A percentile compares a stretch with the other conserved stretches of the same genome.
These are phyloP conservation scores for Thalassarche chlororhynchos DNA, from an alignment of 2,113 vertebrate genomes.

Conservation along the genomic window DNA sequence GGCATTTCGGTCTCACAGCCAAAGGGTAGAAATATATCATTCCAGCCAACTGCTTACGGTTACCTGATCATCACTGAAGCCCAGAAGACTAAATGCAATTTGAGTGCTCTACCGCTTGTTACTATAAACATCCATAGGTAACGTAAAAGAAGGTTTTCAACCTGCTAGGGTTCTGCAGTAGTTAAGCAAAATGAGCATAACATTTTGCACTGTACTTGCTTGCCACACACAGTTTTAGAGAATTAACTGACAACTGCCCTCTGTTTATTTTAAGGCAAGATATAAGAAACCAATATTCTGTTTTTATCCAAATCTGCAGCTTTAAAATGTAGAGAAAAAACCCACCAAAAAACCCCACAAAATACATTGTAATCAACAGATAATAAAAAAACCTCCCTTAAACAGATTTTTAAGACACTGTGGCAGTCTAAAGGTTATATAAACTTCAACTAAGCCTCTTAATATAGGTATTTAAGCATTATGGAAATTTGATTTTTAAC, in stretches of 20 bases:
- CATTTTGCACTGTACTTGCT: not conserved
- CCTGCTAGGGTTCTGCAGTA: not conserved
- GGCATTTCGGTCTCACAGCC: not conserved
- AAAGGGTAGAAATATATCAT: not conserved
- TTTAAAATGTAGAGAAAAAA: not conserved
- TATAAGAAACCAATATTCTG: not conserved
- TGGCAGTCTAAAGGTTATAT: conserved; percentile 3
- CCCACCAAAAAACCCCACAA: rapidly evolving
- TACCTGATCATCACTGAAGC: not conserved
- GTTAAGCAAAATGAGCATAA: not conserved
- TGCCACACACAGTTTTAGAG: not conserved
- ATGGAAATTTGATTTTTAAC: conserved; percentile 7
- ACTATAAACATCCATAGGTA: not conserved
- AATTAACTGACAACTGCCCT: not conserved
- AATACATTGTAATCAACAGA: not conserved
- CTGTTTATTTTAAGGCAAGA: not conserved
- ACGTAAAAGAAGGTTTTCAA: not conserved
- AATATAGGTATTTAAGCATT: not conserved
- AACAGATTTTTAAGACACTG: not conserved
- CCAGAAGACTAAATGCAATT: not conserved
- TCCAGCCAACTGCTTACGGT: not conserved
- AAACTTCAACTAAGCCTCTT: conserved; percentile 21
- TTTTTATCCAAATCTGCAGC: not conserved
- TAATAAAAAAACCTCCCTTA: not conserved
- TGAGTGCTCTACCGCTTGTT: not conserved